Evolutionary conservation across 2,797 vertebrate species (phyloP).

Genomic region (Fistularia tabacaria): DNA sequence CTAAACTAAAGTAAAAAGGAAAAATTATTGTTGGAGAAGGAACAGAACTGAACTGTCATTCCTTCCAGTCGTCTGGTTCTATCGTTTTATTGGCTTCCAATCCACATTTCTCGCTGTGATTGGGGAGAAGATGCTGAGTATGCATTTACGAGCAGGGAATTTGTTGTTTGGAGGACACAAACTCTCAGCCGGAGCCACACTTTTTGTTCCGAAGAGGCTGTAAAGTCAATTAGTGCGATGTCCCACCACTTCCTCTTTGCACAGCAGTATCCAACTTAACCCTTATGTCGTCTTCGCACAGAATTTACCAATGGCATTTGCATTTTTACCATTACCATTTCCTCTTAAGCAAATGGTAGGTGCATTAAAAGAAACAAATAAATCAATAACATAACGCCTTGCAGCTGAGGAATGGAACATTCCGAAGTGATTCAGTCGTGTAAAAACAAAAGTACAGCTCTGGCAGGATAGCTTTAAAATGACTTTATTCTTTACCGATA

Average conservation of each 20-base stretch:
- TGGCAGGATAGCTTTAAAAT: no score
- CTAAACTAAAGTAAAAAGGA: no score
- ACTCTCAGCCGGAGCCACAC: slow-evolving; percentile 25
- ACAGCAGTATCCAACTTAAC: not conserved
- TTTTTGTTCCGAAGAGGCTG: slow-evolving; percentile 39
- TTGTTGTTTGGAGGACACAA: slow-evolving; percentile 38
- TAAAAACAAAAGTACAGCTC: no score
- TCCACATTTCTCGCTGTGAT: slow-evolving; percentile 18
- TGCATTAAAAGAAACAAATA: no score
- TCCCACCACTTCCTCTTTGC: slow-evolving; percentile 15
- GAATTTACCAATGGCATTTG: no score
- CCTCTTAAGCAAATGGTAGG: no score
- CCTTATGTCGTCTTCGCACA: no score
- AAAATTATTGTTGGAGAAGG: not conserved
- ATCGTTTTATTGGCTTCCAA: slow-evolving; percentile 14
- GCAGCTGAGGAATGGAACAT: no score
- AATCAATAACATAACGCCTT: no score
- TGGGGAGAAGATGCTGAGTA: slow-evolving; percentile 13
- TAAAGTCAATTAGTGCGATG: slow-evolving; percentile 50
- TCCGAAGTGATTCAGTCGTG: no score
- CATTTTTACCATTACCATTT: no score
- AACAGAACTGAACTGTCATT: slow-evolving; percentile 3
- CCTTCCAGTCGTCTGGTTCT: slow-evolving; percentile 1
- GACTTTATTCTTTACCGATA: no score
- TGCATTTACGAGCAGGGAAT: slow-evolving; percentile 27